These are phyloP conservation scores for Xanthia icteritia DNA, from an alignment of 2,888 invertebrate species.

Conservation along the genomic window DNA sequence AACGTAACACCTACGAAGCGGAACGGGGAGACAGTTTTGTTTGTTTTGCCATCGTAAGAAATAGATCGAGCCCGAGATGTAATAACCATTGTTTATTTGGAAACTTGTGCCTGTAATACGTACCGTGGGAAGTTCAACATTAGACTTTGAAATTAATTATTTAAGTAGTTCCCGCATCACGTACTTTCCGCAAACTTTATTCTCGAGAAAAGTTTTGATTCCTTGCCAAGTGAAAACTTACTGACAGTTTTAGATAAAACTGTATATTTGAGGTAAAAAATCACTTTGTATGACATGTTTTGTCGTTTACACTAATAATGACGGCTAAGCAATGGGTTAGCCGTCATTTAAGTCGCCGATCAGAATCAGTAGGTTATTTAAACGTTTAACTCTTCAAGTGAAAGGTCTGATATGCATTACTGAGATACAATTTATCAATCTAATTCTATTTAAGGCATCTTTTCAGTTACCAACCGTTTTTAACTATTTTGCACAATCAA, in stretches of 20 bases:
- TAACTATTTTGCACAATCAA: conserved; percentile 8
- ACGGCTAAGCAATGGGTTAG: too few species aligned
- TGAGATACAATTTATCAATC: neutral
- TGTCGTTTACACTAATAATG: neutral
- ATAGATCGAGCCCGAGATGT: neutral
- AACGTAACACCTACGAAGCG: conserved; percentile 15
- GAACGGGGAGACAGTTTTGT: neutral
- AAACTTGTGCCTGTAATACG: conserved; percentile 1
- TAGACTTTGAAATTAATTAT: conserved; percentile 13
- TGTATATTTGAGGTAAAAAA: neutral
- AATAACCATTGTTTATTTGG: neutral
- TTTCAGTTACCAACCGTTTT: neutral
- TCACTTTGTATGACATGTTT: too few species aligned
- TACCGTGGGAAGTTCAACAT: neutral
- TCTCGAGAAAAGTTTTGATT: conserved; percentile 3
- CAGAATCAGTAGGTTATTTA: neutral
- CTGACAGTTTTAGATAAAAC: neutral
- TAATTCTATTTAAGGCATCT: neutral
- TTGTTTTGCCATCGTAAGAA: conserved; percentile 21
- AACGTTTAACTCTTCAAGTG: too few species aligned
- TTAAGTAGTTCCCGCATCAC: neutral
- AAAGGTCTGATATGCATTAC: too few species aligned
- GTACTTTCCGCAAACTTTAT: neutral
- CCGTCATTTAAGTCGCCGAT: too few species aligned
- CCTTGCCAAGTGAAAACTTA: neutral